Conservation (phyloP, 2,113 vertebrate species). For the Myodes glareolus region DNA sequence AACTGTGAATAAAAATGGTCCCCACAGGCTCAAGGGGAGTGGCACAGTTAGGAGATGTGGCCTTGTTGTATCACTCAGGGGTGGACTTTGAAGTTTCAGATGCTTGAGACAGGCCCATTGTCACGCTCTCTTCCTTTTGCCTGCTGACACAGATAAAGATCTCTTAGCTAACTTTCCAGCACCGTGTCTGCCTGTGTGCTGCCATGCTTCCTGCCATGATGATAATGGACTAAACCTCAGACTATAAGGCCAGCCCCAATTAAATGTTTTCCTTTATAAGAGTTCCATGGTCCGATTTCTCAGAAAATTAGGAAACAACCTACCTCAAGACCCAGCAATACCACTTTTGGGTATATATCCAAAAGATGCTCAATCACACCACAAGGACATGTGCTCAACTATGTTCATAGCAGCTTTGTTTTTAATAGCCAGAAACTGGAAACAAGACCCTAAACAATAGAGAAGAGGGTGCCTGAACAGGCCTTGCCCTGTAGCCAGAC, state of each 20-base stretch:
- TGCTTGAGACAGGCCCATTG: background rate
- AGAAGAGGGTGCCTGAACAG: too few species aligned
- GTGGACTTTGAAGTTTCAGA: background rate
- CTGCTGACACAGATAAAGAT: background rate
- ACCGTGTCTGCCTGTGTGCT: background rate
- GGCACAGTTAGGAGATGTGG: background rate
- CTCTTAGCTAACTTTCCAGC: background rate
- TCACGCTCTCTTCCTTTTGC: background rate
- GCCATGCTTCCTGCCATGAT: background rate
- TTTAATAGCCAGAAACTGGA: too few species aligned
- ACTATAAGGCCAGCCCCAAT: background rate
- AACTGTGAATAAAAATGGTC: background rate
- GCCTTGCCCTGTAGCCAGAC: too few species aligned
- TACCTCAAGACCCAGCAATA: too few species aligned
- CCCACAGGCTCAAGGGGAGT: background rate
- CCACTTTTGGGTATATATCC: too few species aligned
- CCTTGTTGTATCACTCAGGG: background rate
- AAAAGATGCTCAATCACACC: too few species aligned
- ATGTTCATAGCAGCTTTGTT: too few species aligned
- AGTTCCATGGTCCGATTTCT: background rate
- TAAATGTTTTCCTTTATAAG: background rate
- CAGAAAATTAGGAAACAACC: too few species aligned
- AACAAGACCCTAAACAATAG: too few species aligned
- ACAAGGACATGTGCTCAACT: too few species aligned
- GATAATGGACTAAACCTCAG: background rate